These are phyloP conservation scores for Orchestes rusci DNA, from an alignment of 2,888 invertebrate genomes.

Conservation along the genomic window DNA sequence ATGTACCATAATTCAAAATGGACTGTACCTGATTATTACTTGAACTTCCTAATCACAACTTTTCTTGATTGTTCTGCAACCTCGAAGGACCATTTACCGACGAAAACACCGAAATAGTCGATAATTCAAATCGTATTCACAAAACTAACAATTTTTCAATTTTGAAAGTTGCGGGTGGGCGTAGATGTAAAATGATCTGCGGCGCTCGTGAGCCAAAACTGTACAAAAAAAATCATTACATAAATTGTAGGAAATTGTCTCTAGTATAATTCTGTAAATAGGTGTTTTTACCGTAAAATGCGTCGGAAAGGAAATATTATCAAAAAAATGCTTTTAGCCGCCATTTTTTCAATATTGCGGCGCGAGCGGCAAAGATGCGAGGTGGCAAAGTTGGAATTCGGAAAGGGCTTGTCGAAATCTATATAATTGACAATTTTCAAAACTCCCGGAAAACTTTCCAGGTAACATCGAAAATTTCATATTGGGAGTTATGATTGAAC, in stretches of 20 bases:
- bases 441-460: background rate
- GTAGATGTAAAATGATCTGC: background rate
- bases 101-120: too few relatives aligned
- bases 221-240: background rate
- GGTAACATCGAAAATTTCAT: too few relatives aligned
- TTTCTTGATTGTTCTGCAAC: background rate
- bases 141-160: too few relatives aligned
- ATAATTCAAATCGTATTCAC: too few relatives aligned
- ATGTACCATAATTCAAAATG: background rate
- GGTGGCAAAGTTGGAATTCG: background rate
- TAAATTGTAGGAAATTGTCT: background rate
- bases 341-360: background rate
- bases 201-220: background rate
- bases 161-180: background rate
- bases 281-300: background rate
- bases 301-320: background rate
- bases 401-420: background rate
- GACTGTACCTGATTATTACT: too few relatives aligned
- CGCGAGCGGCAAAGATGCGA: background rate
- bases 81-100: background rate
- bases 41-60: background rate
- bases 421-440: background rate
- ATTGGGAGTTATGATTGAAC: too few relatives aligned
- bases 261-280: background rate
- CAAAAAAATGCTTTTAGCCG: background rate